These are phyloP conservation scores for Orestias chungarensis DNA, from an alignment of 2,797 vertebrate genomes.

Conservation along the genomic window DNA sequence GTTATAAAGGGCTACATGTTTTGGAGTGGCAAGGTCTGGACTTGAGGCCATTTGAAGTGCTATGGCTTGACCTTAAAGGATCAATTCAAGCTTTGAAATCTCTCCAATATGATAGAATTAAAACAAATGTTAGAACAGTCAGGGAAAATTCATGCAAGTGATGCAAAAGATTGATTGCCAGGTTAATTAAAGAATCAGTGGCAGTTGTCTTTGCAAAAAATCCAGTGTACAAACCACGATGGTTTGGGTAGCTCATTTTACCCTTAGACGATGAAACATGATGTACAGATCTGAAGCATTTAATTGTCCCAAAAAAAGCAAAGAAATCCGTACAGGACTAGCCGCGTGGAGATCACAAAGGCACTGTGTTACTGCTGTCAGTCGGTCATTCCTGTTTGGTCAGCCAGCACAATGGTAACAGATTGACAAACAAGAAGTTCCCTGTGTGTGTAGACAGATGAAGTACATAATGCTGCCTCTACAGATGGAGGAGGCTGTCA, in stretches of 20 bases:
- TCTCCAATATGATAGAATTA: background rate
- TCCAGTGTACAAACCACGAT: background rate
- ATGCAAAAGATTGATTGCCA: too few relatives aligned
- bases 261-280: background rate
- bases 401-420: slow-evolving; percentile 2
- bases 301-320: background rate
- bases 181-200: background rate
- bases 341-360: background rate
- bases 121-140: background rate
- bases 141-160: background rate
- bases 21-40: too few relatives aligned
- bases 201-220: background rate
- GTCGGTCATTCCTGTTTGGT: slow-evolving; percentile 1
- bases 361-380: background rate
- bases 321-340: background rate
- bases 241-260: background rate
- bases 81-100: too few relatives aligned
- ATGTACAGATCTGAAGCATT: background rate
- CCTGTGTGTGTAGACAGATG: background rate
- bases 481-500: background rate
- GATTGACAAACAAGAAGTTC: slow-evolving; percentile 3
- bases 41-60: background rate
- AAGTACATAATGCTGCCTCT: background rate
- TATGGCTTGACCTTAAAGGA: background rate
- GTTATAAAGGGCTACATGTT: background rate